Conservation (phyloP, 53 echinoderm and acorn worm genomes). For the Stichopus horrens region DNA sequence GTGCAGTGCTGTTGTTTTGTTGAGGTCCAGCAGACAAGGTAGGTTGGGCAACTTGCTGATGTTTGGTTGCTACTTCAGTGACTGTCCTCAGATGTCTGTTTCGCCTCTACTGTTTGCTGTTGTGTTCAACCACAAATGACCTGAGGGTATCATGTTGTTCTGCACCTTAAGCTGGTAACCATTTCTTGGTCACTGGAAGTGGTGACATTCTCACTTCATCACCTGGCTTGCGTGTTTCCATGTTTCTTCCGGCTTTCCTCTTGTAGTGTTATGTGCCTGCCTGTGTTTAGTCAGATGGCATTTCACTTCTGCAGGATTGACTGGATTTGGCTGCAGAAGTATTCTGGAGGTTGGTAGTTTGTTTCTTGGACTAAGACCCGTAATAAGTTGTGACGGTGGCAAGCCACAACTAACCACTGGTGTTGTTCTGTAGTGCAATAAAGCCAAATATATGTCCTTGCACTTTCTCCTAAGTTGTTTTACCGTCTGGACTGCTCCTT, state of each 20-base stretch:
- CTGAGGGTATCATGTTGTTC: conserved; percentile 54
- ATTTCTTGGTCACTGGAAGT: conserved; percentile 28
- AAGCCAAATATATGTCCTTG: conserved; percentile 54
- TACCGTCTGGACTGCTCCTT: conserved; percentile 42
- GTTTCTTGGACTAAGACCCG: conserved; percentile 66
- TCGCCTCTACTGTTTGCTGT: conserved; percentile 54
- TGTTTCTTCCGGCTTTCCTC: conserved; percentile 35
- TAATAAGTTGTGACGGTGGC: conserved; percentile 70
- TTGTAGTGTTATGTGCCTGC: conserved; percentile 37
- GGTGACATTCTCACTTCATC: conserved; percentile 39
- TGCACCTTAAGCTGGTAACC: conserved; percentile 51
- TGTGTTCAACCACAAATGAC: conserved; percentile 65
- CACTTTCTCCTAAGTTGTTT: conserved; percentile 62
- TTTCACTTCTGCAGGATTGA: conserved; percentile 33
- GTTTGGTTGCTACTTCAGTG: conserved; percentile 52
- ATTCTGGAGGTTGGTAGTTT: conserved; percentile 50
- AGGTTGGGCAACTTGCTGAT: background rate
- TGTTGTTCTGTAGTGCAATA: conserved; percentile 56
- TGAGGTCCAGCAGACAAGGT: too few species aligned
- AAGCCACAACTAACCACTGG: conserved; percentile 48
- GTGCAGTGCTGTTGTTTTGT: background rate
- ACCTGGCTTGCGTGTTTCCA: conserved; percentile 37
- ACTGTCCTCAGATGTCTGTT: conserved; percentile 56
- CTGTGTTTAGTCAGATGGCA: conserved; percentile 18
- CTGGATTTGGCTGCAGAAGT: conserved; percentile 48